Base-by-base conservation (phyloP, 2,797 vertebrate genomes). In the Orestias chungarensis region DNA sequence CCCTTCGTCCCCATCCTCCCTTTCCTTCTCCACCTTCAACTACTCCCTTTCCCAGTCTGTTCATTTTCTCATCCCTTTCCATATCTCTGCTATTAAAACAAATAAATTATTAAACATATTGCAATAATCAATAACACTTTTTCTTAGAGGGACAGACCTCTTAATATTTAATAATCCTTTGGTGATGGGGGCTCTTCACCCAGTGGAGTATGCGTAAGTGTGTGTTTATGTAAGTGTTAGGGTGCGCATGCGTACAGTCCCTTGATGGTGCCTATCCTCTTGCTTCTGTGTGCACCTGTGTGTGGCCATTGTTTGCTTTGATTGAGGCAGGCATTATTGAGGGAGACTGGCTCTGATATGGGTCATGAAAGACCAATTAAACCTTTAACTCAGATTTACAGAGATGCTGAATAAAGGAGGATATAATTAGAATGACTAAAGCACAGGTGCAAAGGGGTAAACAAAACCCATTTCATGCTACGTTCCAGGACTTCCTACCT, bases 111-210 rank as follows among this genome's bases (percentile, higher is more conserved):
- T 97, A 93, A 98, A 94, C 87, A 68, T 79, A 47, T 83, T 94
- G 91, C 94, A 92, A 96, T 95, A 95, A 93, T 94, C 96, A 95
- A 96, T 97, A 95, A 83, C 87, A 89, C 90, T 94, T 91, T 94
- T 95, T 95, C 95, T 96, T 96, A 95, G 95, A 95, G 95, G 95
- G 93, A 94, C 95, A 95, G 95, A 94, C 91, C 93, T 80, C 90
- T 97, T 96, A 97, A 97, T 98, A 97, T 98, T 97, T 94, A 98
- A 90, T 94, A 94, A 95, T 95, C 93, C 90, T 86, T 64, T 35
- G 59, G 59, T 25, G 23, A 88, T 85, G 88, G 84, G 94, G 91
- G 95, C 92, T 92, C 93, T 31, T 71, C 74, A 72, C 80, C 82
- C 84, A 47, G 68, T 83, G 49, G 25, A 57, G 23, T 69, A 59